Percentiles rank a stretch among this genome's conserved stretches.
phyloP scores from a whole-genome alignment of 2,797 vertebrate genomes.

The Anas capensis region DNA sequence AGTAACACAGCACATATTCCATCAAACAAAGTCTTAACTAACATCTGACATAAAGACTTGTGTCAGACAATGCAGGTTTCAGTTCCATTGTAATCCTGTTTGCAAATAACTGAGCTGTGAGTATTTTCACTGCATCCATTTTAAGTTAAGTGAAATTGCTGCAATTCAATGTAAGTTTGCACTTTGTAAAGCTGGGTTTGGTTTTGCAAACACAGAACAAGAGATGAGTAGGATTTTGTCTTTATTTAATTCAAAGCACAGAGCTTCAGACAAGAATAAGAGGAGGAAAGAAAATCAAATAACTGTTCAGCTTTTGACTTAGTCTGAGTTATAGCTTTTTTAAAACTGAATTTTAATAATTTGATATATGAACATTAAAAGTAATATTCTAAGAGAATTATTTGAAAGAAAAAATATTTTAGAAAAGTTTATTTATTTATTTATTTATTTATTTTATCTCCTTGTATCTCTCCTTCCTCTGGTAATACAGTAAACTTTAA shows the following conservation, averaged over 20 bases:
- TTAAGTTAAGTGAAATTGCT: not conserved
- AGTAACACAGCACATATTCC: rapidly evolving
- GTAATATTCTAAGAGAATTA: not conserved
- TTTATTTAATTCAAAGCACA: slow-evolving; percentile 11
- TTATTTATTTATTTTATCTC: not conserved
- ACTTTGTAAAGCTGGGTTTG: not conserved
- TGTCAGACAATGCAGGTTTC: not conserved
- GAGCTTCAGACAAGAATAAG: not conserved
- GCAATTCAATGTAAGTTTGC: not conserved
- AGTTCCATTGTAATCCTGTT: not conserved
- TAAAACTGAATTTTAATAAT: not conserved
- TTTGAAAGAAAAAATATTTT: not conserved
- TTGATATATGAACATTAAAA: not conserved
- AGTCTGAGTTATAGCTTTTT: not conserved
- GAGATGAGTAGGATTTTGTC: not conserved
- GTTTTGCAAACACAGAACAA: not conserved
- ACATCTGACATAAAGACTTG: rapidly evolving
- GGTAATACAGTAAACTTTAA: not conserved
- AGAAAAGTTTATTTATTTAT: not conserved
- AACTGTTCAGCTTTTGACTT: not conserved
- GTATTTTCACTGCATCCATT: not conserved
- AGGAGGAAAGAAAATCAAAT: not conserved
- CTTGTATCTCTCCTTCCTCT: not conserved
- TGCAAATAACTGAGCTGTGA: not conserved
- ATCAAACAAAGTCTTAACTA: not conserved